phyloP scores from a whole-genome alignment of 2,797 vertebrate species.

The Neopelma chrysocephalum region DNA sequence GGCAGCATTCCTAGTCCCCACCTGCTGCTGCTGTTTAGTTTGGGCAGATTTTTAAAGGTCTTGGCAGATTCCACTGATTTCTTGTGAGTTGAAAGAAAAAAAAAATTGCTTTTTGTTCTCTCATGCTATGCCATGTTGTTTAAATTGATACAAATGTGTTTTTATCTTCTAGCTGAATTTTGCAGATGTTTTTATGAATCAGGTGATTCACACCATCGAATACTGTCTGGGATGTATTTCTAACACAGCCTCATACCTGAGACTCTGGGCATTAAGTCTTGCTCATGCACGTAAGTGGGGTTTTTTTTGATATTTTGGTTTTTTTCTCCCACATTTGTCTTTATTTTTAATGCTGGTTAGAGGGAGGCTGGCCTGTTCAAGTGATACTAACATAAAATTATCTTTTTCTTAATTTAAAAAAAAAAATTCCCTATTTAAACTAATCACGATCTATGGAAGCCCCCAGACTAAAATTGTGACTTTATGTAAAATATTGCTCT shows the following conservation, averaged over 20 bases:
- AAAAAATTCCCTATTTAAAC: neutral
- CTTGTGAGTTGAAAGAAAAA: too few relatives aligned
- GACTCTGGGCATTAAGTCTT: slow-evolving; percentile 96
- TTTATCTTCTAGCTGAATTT: slow-evolving; percentile 82
- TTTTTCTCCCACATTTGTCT: neutral
- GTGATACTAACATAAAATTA: neutral
- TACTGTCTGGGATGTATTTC: slow-evolving; percentile 96
- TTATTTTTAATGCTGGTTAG: neutral
- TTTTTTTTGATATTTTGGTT: neutral
- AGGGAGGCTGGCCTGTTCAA: neutral
- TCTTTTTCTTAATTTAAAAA: neutral
- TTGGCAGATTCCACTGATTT: too few relatives aligned
- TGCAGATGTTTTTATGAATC: slow-evolving; percentile 88
- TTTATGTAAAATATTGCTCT: neutral
- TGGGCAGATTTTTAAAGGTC: too few relatives aligned
- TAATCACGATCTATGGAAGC: neutral
- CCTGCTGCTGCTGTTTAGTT: too few relatives aligned
- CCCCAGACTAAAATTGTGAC: neutral
- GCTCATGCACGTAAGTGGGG: slow-evolving; percentile 93
- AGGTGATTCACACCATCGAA: slow-evolving; percentile 94
- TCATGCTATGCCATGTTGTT: neutral
- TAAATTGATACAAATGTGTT: neutral
- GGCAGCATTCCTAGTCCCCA: too few relatives aligned
- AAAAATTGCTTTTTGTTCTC: neutral
- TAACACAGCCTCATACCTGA: slow-evolving; percentile 95